These are phyloP conservation scores for Perizoma affinitatum DNA, from an alignment of 2,888 invertebrate species.

Conservation along the genomic window DNA sequence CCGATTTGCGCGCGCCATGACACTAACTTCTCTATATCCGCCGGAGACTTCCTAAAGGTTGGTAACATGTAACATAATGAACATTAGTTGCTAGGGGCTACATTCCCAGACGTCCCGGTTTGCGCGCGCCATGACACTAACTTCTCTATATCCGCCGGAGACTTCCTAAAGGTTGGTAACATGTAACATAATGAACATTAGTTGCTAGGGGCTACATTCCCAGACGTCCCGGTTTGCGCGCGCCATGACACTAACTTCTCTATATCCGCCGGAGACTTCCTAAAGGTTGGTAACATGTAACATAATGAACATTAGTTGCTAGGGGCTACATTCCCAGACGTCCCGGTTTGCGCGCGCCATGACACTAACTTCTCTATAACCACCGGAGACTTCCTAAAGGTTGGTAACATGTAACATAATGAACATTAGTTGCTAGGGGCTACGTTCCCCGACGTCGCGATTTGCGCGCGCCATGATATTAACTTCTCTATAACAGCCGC, in stretches of 20 bases:
- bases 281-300: conserved; percentile 66
- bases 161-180: conserved; percentile 93
- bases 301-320: too few species aligned
- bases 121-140: conserved; percentile 43
- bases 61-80: background rate
- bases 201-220: too few species aligned
- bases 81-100: too few species aligned
- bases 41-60: conserved; percentile 98
- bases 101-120: background rate
- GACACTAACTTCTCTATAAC: background rate
- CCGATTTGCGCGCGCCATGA: conserved; percentile 8
- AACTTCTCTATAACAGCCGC: too few species aligned
- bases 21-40: conserved; percentile 94
- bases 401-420: too few species aligned
- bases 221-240: background rate
- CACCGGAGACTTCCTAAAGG: conserved; percentile 1
- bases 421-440: too few species aligned
- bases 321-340: too few species aligned
- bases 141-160: conserved; percentile 99
- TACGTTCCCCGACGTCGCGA: too few species aligned
- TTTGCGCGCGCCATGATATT: too few species aligned
- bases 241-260: background rate
- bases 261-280: conserved; percentile 2
- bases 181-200: too few species aligned
- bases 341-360: background rate